Base-by-base conservation (phyloP, 2,113 vertebrate genomes). In the Cephalopholis sonnerati region DNA sequence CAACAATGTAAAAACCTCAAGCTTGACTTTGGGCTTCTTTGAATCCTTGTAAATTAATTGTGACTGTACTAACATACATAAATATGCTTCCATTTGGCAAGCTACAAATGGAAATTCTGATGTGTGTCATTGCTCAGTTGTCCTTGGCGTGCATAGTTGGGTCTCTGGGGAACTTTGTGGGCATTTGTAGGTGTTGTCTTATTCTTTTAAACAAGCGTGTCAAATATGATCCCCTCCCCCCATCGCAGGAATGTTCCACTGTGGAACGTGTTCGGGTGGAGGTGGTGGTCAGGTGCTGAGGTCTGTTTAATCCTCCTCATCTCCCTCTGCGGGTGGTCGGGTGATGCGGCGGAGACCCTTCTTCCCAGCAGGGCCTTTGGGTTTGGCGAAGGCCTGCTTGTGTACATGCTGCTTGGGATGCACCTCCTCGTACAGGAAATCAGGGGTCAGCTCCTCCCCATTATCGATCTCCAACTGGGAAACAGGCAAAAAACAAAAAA, bases 351-450 rank as follows among this genome's bases (percentile, higher is more conserved):
- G 96, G 22, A 95, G 96, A 16, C 98, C 98, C 74, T 96, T 96
- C 90, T 99, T 98, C 44, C 98, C 98, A 0, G 96, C 93, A 9
- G 98, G 98, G 58, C 98, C 98, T 93, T 96, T 98, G 22, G 98
- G 98, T 85, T 99, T 99, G 83, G 97, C 96, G 91, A 99, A 99
- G 48, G 95, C 97, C 84, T 98, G 98, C 82, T 97, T 98, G 93
- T 99, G 97, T 39, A 97, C 98, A 0, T 99, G 97, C 88, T 99
- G 98, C 92, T 98, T 99, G 41, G 98, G 98, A 85, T 99, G 98
- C 59, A 99, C 97, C 94, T 99, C 98, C 50, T 98, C 97, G 41
- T 99, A 99, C 82, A 99, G 93, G 84, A 97, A 99, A 39, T 99
- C 98, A 29, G 95, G 86, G 48, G 97, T 99, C 93, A 99, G 76